phyloP scores from a whole-genome alignment of 2,113 vertebrate species.

The Montifringilla adamsi region DNA sequence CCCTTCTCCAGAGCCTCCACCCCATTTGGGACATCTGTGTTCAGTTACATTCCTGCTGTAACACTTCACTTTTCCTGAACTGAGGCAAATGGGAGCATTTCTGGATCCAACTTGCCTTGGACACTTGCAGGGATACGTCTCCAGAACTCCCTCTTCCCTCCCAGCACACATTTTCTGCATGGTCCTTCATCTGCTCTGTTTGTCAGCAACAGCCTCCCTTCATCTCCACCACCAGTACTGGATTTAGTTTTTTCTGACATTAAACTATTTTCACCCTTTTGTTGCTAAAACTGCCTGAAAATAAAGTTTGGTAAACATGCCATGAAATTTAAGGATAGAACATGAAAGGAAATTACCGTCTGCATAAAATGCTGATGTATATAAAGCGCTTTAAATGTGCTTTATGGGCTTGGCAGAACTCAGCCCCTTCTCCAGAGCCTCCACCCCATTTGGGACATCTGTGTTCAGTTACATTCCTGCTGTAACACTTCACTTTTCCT shows the following conservation, averaged over 20 bases:
- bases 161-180: neutral
- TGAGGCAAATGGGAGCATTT: neutral
- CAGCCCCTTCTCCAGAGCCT: neutral
- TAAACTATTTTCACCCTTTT: neutral
- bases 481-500: neutral
- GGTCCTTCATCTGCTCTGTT: neutral
- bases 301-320: neutral
- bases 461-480: neutral
- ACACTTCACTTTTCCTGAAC: neutral
- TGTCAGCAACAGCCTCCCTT: neutral
- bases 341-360: neutral
- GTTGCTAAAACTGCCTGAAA: neutral
- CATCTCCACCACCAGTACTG: neutral
- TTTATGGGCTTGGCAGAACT: neutral
- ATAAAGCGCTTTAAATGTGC: fast-evolving
- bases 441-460: neutral
- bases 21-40: neutral
- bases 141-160: neutral
- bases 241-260: neutral
- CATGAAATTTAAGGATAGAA: neutral
- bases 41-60: neutral
- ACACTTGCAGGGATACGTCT: neutral
- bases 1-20: neutral
- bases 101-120: neutral
- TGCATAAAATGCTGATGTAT: neutral